These are phyloP conservation scores for Campylorhamphus procurvoides DNA, from an alignment of 2,113 vertebrate species.

Conservation along the genomic window DNA sequence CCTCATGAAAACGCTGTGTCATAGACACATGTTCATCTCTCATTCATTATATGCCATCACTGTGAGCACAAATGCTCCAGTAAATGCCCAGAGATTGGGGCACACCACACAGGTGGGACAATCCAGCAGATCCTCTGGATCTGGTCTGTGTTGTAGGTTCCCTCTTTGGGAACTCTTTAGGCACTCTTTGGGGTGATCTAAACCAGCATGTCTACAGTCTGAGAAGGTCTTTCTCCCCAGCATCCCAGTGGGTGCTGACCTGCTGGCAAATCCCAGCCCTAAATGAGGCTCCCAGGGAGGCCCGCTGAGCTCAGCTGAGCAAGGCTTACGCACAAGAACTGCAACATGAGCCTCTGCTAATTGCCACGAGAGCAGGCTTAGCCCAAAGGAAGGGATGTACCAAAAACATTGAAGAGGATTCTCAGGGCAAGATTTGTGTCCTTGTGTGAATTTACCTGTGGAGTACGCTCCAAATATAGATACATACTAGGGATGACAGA, in stretches of 20 bases:
- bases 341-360: not conserved
- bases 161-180: no score
- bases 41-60: not conserved
- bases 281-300: not conserved
- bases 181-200: not conserved
- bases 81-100: rapidly evolving
- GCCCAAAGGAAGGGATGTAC: not conserved
- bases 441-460: not conserved
- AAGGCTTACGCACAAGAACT: not conserved
- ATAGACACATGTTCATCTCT: not conserved
- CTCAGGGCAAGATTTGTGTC: not conserved
- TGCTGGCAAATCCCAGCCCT: not conserved
- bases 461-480: not conserved
- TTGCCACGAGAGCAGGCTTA: not conserved
- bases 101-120: rapidly evolving
- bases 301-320: not conserved
- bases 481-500: not conserved
- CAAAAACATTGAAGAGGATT: not conserved
- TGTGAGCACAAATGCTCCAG: rapidly evolving
- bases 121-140: not conserved
- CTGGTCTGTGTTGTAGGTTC: not conserved
- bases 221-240: not conserved
- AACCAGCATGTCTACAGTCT: not conserved
- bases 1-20: rapidly evolving
- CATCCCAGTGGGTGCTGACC: not conserved